Base-by-base conservation (phyloP, 2,113 vertebrate genomes). In the Todiramphus chloris region DNA sequence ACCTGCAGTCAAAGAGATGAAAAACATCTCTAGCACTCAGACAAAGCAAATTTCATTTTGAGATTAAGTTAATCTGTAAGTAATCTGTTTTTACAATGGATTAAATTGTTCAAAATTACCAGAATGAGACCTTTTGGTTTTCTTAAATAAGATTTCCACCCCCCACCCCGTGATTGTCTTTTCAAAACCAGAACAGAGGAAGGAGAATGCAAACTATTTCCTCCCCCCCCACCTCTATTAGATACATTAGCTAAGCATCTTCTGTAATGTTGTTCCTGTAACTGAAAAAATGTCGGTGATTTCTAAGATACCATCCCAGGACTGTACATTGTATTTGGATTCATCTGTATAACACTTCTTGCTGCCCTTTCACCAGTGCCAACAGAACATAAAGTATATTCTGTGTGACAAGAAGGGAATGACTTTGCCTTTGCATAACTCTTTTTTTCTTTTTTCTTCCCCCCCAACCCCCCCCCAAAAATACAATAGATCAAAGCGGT, bases 361-460 rank as follows among this genome's bases (percentile, higher is more conserved):
- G 70, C 63, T 63, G 68, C 51, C 69, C 81, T 94, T 91, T 93
- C 27, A 41, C 55, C 31, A 83, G 17, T 13, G 50, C 53, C 79
- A 77, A 43, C 18, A 81, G 83, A 76, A 86, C 55, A 94, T 37
- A 76, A 96, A 94, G 56, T 64, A 89, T 16, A 77, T 44, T 85
- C 55, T 24, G 44, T 83, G 43, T 94, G 96, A 97, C 87, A 95
- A 69, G 88, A 77, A 95, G 77, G 68, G 92, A 96, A 97, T 82
- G 86, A 83, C 72, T 96, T 83, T 53, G 72, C 76, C 66, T 94
- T 95, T 92, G 58, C 68, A 69, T 89, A 92, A 72, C 50, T 92
- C 78, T 70, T 27, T 43, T 43, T 16, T 43, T 43, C 16, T 43
- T 43, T 95, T 94, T 60, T 46, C 20, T 48, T 48, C 10, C 9